These are phyloP conservation scores for Slavum lentiscoides DNA, from an alignment of 2,888 invertebrate species.

Conservation along the genomic window DNA sequence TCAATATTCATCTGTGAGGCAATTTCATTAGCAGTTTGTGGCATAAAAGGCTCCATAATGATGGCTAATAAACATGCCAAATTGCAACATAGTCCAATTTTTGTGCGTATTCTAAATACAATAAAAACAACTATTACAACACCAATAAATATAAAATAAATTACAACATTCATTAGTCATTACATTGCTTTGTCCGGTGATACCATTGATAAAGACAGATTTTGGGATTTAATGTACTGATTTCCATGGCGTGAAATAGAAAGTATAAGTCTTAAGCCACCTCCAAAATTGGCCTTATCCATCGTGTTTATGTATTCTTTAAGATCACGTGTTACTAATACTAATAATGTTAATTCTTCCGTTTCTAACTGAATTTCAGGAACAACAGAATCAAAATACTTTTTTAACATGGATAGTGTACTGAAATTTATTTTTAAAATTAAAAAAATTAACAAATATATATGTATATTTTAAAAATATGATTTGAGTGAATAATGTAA, in stretches of 20 bases:
- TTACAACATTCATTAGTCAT: conserved; percentile 55
- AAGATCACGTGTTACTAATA: conserved; percentile 77
- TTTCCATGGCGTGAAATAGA: conserved; percentile 90
- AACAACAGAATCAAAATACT: conserved; percentile 74
- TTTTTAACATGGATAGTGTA: conserved; percentile 84
- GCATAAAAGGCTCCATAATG: conserved; percentile 89
- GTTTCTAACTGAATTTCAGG: conserved; percentile 68
- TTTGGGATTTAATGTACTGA: conserved; percentile 91
- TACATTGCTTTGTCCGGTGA: conserved; percentile 77
- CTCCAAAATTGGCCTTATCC: conserved; percentile 79
- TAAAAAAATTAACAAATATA: not conserved
- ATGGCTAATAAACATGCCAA: conserved; percentile 78
- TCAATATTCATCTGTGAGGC: conserved; percentile 73
- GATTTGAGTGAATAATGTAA: too few species aligned
- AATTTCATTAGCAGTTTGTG: conserved; percentile 72
- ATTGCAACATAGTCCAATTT: conserved; percentile 83
- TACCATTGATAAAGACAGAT: conserved; percentile 94
- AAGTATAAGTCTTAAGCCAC: conserved; percentile 82
- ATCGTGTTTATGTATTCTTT: conserved; percentile 72
- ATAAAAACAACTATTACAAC: not conserved
- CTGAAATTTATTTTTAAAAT: conserved; percentile 61
- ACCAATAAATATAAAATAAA: conserved; percentile 7
- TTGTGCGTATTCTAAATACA: conserved; percentile 72
- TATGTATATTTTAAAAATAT: too few species aligned
- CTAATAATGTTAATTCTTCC: conserved; percentile 75